Base-by-base conservation (phyloP, 2,797 vertebrate species). In the Myotis planiceps region DNA sequence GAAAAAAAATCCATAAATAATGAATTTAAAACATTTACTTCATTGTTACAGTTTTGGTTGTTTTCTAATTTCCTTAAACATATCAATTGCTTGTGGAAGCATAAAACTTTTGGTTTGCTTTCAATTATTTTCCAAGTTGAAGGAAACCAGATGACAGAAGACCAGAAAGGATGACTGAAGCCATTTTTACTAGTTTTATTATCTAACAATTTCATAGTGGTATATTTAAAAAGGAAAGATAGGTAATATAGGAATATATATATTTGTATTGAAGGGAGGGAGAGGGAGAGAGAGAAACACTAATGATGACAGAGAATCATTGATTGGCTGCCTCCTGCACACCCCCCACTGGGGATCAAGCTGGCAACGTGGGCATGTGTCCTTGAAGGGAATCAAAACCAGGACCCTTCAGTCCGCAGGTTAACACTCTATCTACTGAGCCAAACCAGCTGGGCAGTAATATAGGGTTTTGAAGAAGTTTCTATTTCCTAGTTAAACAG, bases 401-500 rank as follows among this genome's bases (percentile, higher is more conserved):
- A 29, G 58, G 12, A 10, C 13, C 27, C 27, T 60, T 58, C 27
- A 60, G 27, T 14, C 12, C 13, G 27, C 58, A 60, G 12, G 13
- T 12, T 60, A 25, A 60, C 53, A 55, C 53, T 53, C 25, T 58
- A 58, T 58, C 55, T 60, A 60, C 25, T 60, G 25, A 29, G 12
- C 12, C 58, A 29, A 60, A 60, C 58, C 58, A 60, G 58, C 58
- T 29, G 27, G 27, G 27, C 13, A 25, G 34, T 47, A 80, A 66
- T 82, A 18, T 4, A 63, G 15, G n/a, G 10, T 71, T 74, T 82
- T 19, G n/a, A 82, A 34, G 9, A 88, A 39, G 37, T 53, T 39
- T 85, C 39, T 71, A 42, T 81, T 9, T 95, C 94, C 76, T 90
- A 79, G 76, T 79, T 66, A 96, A 81, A 63, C 4, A 96, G 79